A percentile compares a stretch with the other conserved stretches of the same genome.
phyloP scores from a whole-genome alignment of 2,113 vertebrate species.

The Petroica traversi region DNA sequence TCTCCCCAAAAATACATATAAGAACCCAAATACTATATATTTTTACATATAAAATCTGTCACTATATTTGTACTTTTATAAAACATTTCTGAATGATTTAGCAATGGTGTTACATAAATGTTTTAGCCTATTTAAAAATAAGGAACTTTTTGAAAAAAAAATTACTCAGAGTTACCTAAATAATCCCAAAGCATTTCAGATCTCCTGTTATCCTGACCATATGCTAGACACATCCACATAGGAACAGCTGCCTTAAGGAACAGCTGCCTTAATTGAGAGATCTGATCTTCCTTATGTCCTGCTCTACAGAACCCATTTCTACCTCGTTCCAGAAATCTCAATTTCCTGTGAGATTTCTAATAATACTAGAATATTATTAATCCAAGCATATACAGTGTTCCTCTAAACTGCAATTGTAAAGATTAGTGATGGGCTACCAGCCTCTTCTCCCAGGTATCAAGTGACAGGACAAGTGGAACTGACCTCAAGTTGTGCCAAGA shows the following conservation, averaged over 20 bases:
- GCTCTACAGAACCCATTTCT: no score
- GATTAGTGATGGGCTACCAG: neutral
- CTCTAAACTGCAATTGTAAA: neutral
- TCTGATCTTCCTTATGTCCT: neutral
- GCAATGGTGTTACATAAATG: neutral
- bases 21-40: neutral
- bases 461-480: neutral
- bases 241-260: neutral
- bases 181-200: neutral
- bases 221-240: neutral
- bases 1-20: neutral
- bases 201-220: neutral
- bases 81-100: neutral
- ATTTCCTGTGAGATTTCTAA: no score
- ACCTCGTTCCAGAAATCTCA: no score
- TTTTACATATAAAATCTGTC: neutral
- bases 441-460: neutral
- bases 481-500: neutral
- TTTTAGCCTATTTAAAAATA: neutral
- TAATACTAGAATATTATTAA: neutral
- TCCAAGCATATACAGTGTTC: neutral
- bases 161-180: neutral
- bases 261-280: neutral
- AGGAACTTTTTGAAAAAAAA: neutral
- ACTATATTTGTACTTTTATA: neutral